A percentile compares a stretch with the other conserved stretches of the same genome.
Evolutionary conservation across 1,140 invertebrate species (phyloP).

Genomic region (Zaprionus kolodkinae): DNA sequence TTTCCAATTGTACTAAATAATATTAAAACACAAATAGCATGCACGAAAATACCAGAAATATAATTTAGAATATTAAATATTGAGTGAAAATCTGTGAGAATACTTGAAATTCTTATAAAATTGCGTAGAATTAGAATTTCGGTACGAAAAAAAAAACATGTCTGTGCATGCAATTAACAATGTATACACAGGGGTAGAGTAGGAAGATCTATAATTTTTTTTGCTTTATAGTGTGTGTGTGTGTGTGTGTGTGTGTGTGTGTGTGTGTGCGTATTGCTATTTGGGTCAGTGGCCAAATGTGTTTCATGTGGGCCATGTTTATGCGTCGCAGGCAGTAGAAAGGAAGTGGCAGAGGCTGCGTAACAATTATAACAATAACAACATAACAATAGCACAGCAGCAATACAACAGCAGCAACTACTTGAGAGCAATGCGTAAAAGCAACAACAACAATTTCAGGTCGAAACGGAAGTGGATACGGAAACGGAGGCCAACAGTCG

Average conservation of each 20-base stretch:
- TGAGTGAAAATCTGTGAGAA: not conserved
- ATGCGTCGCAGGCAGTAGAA: constrained; percentile 15
- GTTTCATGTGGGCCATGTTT: constrained; percentile 23
- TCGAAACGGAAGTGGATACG: constrained; percentile 64
- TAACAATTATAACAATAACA: constrained; percentile 13
- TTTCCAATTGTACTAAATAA: not conserved
- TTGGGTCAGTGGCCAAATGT: constrained; percentile 7
- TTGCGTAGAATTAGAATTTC: not conserved
- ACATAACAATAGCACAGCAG: not conserved
- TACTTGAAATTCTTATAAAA: not conserved
- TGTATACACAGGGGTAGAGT: not conserved
- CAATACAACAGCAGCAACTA: constrained; percentile 14
- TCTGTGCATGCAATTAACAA: not conserved
- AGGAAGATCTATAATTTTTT: not conserved
- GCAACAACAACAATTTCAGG: constrained; percentile 46
- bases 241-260: too few species aligned
- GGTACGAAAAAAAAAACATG: not conserved
- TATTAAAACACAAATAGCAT: not conserved
- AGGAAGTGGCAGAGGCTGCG: constrained; percentile 8
- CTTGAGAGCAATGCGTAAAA: constrained; percentile 14
- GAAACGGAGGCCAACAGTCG: constrained; percentile 56
- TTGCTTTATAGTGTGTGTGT: too few species aligned
- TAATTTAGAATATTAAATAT: not conserved
- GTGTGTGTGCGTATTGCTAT: not conserved
- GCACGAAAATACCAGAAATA: not conserved